phyloP scores from a whole-genome alignment of 2,113 vertebrate genomes.

The Sander vitreus region DNA sequence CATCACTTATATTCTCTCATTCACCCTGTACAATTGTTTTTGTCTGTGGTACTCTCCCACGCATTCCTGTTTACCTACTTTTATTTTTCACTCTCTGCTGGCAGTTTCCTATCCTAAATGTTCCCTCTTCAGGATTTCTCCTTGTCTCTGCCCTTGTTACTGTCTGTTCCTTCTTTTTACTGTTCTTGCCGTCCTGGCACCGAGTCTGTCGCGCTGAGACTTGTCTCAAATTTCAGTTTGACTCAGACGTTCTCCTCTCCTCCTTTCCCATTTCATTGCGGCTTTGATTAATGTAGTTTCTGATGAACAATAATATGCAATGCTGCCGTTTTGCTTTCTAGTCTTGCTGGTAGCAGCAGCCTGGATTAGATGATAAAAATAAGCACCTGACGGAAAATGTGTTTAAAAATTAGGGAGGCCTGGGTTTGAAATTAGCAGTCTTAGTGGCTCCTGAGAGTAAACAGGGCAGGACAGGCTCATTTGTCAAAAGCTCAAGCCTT shows the following conservation, averaged over 20 bases:
- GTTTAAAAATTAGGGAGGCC: constrained; percentile 55
- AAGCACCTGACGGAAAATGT: constrained; percentile 53
- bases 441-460: constrained; percentile 51
- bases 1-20: constrained; percentile 55
- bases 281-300: constrained; percentile 41
- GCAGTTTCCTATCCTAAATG: constrained; percentile 47
- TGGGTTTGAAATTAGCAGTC: constrained; percentile 46
- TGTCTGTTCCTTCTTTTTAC: constrained; percentile 48
- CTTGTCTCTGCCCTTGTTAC: constrained; percentile 52
- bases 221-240: constrained; percentile 34
- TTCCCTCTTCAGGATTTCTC: constrained; percentile 18
- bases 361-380: constrained; percentile 12
- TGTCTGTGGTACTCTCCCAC: constrained; percentile 27
- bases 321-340: background rate
- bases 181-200: constrained; percentile 32
- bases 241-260: constrained; percentile 26
- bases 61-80: constrained; percentile 48
- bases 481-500: constrained; percentile 52
- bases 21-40: constrained; percentile 36
- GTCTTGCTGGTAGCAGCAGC: constrained; percentile 2
- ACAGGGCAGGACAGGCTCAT: constrained; percentile 64
- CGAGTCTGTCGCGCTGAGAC: constrained; percentile 23
- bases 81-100: constrained; percentile 38
- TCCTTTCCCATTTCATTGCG: background rate
- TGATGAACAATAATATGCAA: constrained; percentile 13